Percentiles rank a stretch among this genome's conserved stretches.
Conservation (phyloP, 2,888 invertebrate genomes). For the Gastrophysa polygoni region DNA sequence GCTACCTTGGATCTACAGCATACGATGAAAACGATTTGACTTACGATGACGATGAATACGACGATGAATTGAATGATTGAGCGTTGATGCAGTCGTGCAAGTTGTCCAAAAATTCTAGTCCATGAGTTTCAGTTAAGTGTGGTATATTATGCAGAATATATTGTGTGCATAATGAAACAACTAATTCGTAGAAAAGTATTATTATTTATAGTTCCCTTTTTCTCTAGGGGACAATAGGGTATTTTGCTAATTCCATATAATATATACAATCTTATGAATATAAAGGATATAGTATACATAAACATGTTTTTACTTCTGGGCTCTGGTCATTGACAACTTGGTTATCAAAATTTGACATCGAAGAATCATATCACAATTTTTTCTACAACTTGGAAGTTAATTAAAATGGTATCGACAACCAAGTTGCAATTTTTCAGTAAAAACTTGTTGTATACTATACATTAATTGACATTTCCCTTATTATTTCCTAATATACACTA, state of each 20-base stretch:
- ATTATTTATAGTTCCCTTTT: too few species aligned
- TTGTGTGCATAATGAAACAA: too few species aligned
- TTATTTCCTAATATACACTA: background rate
- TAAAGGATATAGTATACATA: slow-evolving; percentile 15
- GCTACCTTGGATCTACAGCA: slow-evolving; percentile 22
- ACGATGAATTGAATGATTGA: background rate
- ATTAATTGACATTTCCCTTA: slow-evolving; percentile 27
- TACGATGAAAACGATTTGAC: slow-evolving; percentile 38
- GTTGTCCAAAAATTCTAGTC: background rate
- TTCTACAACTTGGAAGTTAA: background rate
- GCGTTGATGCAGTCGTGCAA: background rate
- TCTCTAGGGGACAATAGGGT: too few species aligned
- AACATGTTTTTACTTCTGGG: slow-evolving; percentile 32
- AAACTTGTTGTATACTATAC: slow-evolving; percentile 25
- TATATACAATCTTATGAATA: slow-evolving; percentile 16
- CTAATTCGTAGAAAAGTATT: too few species aligned
- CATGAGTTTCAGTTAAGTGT: background rate
- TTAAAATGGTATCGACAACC: background rate
- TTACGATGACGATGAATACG: slow-evolving; percentile 39
- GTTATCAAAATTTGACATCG: slow-evolving; percentile 15
- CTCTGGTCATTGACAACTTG: slow-evolving; percentile 28
- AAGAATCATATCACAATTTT: slow-evolving; percentile 8
- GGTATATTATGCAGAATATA: too few species aligned
- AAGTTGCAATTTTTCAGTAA: slow-evolving; percentile 31
- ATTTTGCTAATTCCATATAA: background rate